These are phyloP conservation scores for Lysandra coridon DNA, from an alignment of 2,888 invertebrate genomes.

Conservation along the genomic window DNA sequence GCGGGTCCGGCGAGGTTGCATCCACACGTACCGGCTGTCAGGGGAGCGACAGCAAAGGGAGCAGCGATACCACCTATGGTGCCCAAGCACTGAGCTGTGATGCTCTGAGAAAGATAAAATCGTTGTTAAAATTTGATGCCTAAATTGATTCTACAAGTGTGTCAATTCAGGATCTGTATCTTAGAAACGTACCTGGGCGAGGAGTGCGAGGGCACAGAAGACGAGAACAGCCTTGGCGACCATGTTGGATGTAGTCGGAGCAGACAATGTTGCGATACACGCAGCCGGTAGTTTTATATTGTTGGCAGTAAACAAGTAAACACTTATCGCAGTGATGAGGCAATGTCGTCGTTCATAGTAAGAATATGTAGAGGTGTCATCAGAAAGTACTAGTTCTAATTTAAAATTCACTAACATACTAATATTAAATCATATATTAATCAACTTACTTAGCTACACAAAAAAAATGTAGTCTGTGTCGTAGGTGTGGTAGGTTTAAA, in stretches of 20 bases:
- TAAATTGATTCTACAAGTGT: no score
- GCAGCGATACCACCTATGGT: conserved; percentile 31
- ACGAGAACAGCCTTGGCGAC: conserved; percentile 43
- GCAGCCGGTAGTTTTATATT: neutral
- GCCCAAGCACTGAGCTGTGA: conserved; percentile 42
- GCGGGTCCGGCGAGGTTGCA: conserved; percentile 20
- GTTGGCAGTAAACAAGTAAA: neutral
- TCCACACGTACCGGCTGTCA: neutral
- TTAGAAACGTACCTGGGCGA: conserved; percentile 43
- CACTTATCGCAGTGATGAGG: neutral
- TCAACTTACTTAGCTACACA: neutral
- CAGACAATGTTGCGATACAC: neutral
- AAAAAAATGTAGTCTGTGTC: no score
- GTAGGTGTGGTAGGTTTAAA: no score
- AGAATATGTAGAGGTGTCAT: conserved; percentile 13
- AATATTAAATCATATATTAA: neutral
- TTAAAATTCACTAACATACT: neutral
- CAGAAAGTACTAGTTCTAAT: neutral
- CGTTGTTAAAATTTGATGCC: conserved; percentile 34
- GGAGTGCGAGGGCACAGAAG: conserved; percentile 46
- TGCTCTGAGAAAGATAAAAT: conserved; percentile 40
- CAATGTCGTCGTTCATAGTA: neutral
- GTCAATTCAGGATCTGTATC: no score
- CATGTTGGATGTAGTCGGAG: conserved; percentile 40
- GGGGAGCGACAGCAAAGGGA: conserved; percentile 18